Evolutionary conservation across 2,888 invertebrate species (phyloP).

Genomic region (Syrista parreyssii): DNA sequence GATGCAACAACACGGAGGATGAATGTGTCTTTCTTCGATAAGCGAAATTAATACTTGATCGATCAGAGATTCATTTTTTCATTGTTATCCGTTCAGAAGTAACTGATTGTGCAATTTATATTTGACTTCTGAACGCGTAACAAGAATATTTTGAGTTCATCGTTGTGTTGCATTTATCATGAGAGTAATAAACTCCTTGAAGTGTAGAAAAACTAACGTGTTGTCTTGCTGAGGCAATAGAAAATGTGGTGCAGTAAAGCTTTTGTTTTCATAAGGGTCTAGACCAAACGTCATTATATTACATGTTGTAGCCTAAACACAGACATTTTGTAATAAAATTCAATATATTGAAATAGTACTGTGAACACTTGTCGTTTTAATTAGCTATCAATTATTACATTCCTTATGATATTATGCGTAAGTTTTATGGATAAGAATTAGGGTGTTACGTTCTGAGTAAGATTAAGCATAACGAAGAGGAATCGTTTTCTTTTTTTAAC

Average conservation of each 20-base stretch:
- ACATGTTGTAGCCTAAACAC: conserved; percentile 66
- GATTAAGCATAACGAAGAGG: not conserved
- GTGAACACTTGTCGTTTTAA: not conserved
- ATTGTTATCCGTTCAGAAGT: conserved; percentile 6
- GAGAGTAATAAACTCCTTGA: conserved; percentile 33
- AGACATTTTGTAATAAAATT: conserved; percentile 65
- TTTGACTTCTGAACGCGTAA: not conserved
- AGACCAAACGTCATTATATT: conserved; percentile 65
- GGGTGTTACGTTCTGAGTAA: not conserved
- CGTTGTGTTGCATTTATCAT: not conserved
- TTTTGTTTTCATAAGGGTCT: conserved; percentile 61
- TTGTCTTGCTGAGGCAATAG: conserved; percentile 42
- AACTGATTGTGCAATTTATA: conserved; percentile 6
- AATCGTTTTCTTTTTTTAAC: not conserved
- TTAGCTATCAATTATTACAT: not conserved
- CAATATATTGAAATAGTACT: conserved; percentile 57
- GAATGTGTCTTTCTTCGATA: not conserved
- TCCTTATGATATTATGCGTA: not conserved
- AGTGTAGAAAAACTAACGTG: conserved; percentile 42
- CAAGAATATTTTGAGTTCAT: not conserved
- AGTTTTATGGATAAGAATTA: not conserved
- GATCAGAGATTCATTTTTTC: conserved; percentile 5
- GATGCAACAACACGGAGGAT: not conserved
- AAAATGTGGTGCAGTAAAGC: conserved; percentile 59
- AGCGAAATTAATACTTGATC: not conserved